Evolutionary conservation across 2,113 vertebrate genomes (phyloP).

Genomic region (Montifringilla adamsi): DNA sequence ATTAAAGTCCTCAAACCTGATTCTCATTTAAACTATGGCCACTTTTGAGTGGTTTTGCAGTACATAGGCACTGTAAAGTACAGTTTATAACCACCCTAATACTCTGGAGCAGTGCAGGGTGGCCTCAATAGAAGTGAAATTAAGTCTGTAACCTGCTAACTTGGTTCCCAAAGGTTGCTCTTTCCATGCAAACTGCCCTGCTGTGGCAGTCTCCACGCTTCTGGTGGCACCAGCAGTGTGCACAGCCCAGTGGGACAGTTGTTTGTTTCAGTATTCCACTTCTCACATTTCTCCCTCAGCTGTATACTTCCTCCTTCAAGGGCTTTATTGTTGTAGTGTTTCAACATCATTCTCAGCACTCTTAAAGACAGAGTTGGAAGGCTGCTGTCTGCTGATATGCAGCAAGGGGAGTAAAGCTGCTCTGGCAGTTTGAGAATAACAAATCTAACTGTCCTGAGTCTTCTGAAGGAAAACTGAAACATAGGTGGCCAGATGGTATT

Average conservation of each 20-base stretch:
- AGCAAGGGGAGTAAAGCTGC: slow-evolving; percentile 7
- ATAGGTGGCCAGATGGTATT: slow-evolving; percentile 35
- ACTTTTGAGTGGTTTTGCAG: neutral
- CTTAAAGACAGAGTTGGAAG: slow-evolving; percentile 71
- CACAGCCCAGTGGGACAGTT: neutral
- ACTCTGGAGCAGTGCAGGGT: neutral
- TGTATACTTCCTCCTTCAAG: slow-evolving; percentile 23
- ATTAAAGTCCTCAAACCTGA: neutral
- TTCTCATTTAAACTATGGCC: slow-evolving; percentile 3
- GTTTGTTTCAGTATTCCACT: neutral
- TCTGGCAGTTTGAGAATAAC: slow-evolving; percentile 22
- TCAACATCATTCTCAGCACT: slow-evolving; percentile 60
- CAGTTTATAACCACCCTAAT: neutral
- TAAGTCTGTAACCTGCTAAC: neutral
- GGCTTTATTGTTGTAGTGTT: slow-evolving; percentile 46
- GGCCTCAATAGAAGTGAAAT: slow-evolving; percentile 15
- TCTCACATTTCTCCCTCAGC: slow-evolving; percentile 16
- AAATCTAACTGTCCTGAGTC: neutral
- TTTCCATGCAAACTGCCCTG: neutral
- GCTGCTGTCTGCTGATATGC: neutral
- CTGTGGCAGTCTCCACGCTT: neutral
- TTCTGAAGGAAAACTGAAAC: slow-evolving; percentile 58
- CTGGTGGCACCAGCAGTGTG: slow-evolving; percentile 10
- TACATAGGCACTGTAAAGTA: neutral
- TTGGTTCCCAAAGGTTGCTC: neutral